A percentile compares a stretch with the other conserved stretches of the same genome.
These are phyloP conservation scores for Parelbella ahira DNA, from an alignment of 2,888 invertebrate genomes.

Conservation along the genomic window DNA sequence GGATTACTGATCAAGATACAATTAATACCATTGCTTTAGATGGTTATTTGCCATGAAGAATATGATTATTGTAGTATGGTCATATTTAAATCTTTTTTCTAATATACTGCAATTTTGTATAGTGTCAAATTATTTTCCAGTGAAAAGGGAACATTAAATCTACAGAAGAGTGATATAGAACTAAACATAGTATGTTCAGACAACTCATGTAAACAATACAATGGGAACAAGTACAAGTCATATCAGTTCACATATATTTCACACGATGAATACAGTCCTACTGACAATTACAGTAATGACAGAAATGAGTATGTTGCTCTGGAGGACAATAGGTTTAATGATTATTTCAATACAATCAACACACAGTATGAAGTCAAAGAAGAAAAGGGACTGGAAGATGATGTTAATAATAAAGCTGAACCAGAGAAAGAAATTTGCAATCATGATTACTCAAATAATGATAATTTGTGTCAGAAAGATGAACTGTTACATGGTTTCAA, in stretches of 20 bases:
- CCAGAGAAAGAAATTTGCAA: conserved; percentile 1
- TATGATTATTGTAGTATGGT: too few relatives aligned
- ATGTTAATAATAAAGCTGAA: conserved; percentile 6
- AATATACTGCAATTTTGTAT: too few relatives aligned
- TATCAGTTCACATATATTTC: conserved; percentile 26
- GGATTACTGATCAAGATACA: too few relatives aligned
- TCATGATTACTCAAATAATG: neutral
- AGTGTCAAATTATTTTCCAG: too few relatives aligned
- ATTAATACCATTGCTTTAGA: too few relatives aligned
- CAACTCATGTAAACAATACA: conserved; percentile 43
- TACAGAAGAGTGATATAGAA: conserved; percentile 51
- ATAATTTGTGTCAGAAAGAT: conserved; percentile 16
- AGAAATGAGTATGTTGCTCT: conserved; percentile 34
- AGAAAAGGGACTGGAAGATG: neutral
- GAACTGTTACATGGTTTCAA: conserved; percentile 16
- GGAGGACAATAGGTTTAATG: conserved; percentile 35
- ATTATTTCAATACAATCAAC: conserved; percentile 26
- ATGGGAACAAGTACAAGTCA: conserved; percentile 20
- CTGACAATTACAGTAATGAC: conserved; percentile 30
- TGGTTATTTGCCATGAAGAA: too few relatives aligned
- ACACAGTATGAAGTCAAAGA: conserved; percentile 17
- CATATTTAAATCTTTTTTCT: too few relatives aligned
- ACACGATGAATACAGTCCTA: conserved; percentile 31
- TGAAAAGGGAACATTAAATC: conserved; percentile 57
- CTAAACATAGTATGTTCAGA: conserved; percentile 47